Percentiles rank a stretch among this genome's conserved stretches.
Evolutionary conservation across 1,140 invertebrate genomes (phyloP).

Genomic region (Caenorhabditis elegans): DNA sequence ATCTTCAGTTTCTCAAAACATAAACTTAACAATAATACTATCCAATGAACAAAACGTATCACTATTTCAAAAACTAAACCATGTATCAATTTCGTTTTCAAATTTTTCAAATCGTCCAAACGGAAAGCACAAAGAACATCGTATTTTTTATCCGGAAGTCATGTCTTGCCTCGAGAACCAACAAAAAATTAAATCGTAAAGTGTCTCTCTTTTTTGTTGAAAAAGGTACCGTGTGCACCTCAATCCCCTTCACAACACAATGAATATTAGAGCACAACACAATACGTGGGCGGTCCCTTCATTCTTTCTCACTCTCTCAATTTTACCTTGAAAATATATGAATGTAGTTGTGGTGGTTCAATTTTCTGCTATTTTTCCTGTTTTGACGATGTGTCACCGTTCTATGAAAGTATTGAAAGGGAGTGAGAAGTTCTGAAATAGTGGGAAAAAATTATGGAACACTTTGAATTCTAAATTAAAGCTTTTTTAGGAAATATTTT

Average conservation of each 20-base stretch:
- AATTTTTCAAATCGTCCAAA: not conserved
- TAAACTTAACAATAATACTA: not conserved
- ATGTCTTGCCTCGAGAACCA: not conserved
- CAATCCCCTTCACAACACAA: not conserved
- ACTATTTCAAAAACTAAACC: not conserved
- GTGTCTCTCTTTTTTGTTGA: not conserved
- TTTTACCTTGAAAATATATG: too few relatives aligned
- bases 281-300: not conserved
- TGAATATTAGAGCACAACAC: slow-evolving; percentile 18
- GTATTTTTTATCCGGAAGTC: not conserved
- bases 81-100: not conserved
- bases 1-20: too few relatives aligned
- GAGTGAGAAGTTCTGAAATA: too few relatives aligned
- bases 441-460: too few relatives aligned
- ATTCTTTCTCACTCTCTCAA: too few relatives aligned
- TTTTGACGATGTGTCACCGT: too few relatives aligned
- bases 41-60: not conserved
- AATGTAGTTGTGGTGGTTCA: too few relatives aligned
- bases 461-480: too few relatives aligned
- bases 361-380: too few relatives aligned
- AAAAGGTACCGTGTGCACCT: not conserved
- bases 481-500: too few relatives aligned
- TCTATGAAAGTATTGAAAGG: too few relatives aligned
- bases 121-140: not conserved
- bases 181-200: not conserved